Evolutionary conservation across 2,888 invertebrate genomes (phyloP), one percentile per base, ranked within the genome.

Genomic region (Minunthozetes semirufus): DNA sequence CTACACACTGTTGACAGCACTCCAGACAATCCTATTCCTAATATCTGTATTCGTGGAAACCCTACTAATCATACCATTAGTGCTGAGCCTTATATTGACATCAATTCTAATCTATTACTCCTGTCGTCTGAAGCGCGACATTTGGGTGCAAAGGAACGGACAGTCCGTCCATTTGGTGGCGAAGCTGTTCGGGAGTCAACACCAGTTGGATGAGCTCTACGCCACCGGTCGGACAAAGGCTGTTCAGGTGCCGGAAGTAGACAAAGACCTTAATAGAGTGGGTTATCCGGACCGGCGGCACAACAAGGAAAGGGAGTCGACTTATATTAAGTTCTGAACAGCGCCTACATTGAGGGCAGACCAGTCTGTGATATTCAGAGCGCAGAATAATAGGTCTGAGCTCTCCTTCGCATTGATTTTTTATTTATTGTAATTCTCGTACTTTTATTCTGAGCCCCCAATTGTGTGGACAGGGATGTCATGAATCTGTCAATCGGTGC

Each of bases 281-380:
- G 61, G 61, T 5, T 63, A 33, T 63, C 61, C 61, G 1, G 61
- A 63, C 5, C 6, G 25, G 5, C 5, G 15, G 33, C 17, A 33
- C 33, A 33, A 33, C 33, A 33, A 17, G 11, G 33, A 59, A 27
- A 25, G 56, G 25, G 56, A 63, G 5, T 29, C 29, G n/a, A 63
- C 61, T 33, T 63, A 63, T 63, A 22, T 63, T 63, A 63, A 63
- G 61, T 63, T 63, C 29, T 63, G 22, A 33, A 59, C 4, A 59
- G 13, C 9, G 9, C 19, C 19, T 9, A 56, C 25, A 15, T 1
- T 56, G 25, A 11, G 22, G 6, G 1, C 56, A 56, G 22, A 9
- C 13, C 25, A 25, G 6, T 15, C 5, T 22, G 17, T 56, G 22
- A 8, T 27, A 6, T 59, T 9, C 59, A 27, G 9, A 3, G 13